Evolutionary conservation across 1,140 invertebrate genomes (phyloP).

Genomic region (Pachypeltis micranthus): DNA sequence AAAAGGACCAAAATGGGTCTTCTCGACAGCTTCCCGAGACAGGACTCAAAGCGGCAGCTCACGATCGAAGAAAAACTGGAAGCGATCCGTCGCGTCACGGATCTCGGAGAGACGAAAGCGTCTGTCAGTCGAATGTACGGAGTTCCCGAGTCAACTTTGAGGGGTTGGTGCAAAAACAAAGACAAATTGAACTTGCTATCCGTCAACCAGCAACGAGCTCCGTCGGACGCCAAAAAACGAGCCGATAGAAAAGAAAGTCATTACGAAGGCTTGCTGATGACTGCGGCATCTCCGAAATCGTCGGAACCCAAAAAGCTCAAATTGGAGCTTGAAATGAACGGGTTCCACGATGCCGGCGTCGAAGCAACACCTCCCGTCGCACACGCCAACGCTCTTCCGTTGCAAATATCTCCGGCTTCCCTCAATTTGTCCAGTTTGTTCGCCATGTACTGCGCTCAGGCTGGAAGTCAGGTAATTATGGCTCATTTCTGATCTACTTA

Average conservation of each 20-base stretch:
- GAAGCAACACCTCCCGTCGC: background rate
- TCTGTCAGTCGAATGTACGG: conserved; percentile 66
- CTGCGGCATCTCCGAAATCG: conserved; percentile 55
- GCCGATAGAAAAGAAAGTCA: conserved; percentile 2
- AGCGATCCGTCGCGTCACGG: conserved; percentile 61
- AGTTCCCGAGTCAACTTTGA: conserved; percentile 63
- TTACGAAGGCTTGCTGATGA: conserved; percentile 30
- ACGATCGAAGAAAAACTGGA: conserved; percentile 60
- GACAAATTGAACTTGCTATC: conserved; percentile 42
- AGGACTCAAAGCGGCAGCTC: conserved; percentile 39
- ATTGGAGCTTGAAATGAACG: background rate
- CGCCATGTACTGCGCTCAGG: background rate
- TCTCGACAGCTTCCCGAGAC: background rate
- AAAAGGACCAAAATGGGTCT: background rate
- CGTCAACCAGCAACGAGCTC: background rate
- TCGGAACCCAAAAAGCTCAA: conserved; percentile 31
- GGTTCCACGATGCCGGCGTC: background rate
- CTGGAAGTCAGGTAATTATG: background rate
- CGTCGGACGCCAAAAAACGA: background rate
- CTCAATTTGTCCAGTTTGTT: background rate
- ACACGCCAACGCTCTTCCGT: background rate
- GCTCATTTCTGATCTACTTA: too few species aligned
- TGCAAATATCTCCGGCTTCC: background rate
- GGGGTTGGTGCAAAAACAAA: conserved; percentile 73
- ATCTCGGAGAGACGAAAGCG: conserved; percentile 60